Evolutionary conservation across 35 echinoderm and acorn worm species (phyloP).

Genomic region (Eucidaris tribuloides): DNA sequence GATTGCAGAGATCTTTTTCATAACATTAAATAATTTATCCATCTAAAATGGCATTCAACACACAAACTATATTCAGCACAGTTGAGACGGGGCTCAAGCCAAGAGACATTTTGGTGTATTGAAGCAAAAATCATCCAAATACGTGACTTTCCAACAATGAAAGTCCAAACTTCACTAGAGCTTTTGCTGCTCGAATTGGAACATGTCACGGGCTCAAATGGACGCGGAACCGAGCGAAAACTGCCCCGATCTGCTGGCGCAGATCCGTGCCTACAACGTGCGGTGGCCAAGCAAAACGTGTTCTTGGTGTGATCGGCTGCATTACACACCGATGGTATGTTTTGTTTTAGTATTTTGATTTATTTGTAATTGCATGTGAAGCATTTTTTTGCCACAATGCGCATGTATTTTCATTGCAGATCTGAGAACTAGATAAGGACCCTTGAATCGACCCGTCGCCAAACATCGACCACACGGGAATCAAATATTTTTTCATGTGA

Average conservation of each 20-base stretch:
- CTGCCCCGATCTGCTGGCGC: not conserved
- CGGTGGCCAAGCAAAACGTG: not conserved
- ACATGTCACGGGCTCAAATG: constrained; percentile 12
- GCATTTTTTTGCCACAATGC: too few species aligned
- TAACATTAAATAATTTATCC: too few species aligned
- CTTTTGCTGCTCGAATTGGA: constrained; percentile 68
- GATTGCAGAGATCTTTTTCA: too few species aligned
- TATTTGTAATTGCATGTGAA: too few species aligned
- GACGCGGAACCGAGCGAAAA: not conserved
- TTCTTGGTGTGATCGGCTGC: constrained; percentile 36
- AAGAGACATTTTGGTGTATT: constrained; percentile 24
- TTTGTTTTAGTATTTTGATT: too few species aligned
- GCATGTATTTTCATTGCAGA: too few species aligned
- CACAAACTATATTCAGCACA: too few species aligned
- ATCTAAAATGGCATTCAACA: too few species aligned
- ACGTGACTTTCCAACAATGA: constrained; percentile 20
- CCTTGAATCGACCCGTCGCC: too few species aligned
- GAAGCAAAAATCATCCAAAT: constrained; percentile 17
- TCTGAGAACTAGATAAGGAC: too few species aligned
- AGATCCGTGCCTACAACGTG: not conserved
- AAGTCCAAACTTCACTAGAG: constrained; percentile 24
- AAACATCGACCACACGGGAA: too few species aligned
- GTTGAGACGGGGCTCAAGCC: not conserved
- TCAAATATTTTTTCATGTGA: too few species aligned
- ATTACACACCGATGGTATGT: constrained; percentile 74